phyloP scores from a whole-genome alignment of 2,888 invertebrate species.

The Stenolophus ochropezus region DNA sequence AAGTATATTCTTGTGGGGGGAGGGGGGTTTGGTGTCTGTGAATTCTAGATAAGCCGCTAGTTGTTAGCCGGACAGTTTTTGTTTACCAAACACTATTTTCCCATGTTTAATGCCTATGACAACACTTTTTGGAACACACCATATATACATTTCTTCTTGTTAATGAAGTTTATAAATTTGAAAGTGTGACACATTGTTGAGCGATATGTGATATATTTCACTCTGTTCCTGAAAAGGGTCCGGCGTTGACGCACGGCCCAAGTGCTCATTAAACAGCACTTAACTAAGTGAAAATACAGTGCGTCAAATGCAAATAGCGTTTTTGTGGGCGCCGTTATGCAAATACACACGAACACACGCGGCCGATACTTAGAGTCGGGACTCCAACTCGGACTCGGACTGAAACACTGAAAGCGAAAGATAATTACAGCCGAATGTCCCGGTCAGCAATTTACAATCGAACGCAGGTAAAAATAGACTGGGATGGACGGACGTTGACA shows the following conservation, averaged over 20 bases:
- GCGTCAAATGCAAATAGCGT: constrained; percentile 27
- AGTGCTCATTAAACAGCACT: constrained; percentile 26
- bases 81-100: too few relatives aligned
- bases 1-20: too few relatives aligned
- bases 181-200: neutral
- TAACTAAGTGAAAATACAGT: constrained; percentile 36
- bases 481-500: neutral
- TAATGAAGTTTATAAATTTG: too few relatives aligned
- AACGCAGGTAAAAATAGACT: neutral
- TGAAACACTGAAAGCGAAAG: constrained; percentile 20
- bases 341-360: neutral
- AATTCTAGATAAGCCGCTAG: too few relatives aligned
- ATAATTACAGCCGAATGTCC: neutral
- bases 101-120: too few relatives aligned
- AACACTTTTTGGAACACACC: too few relatives aligned
- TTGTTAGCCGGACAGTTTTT: too few relatives aligned
- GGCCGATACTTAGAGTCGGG: too few relatives aligned
- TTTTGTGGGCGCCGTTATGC: constrained; percentile 32
- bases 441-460: neutral
- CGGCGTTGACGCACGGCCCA: neutral
- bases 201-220: neutral
- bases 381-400: neutral
- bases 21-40: too few relatives aligned
- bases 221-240: neutral
- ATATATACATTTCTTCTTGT: too few relatives aligned